A percentile compares a stretch with the other conserved stretches of the same genome.
phyloP scores from a whole-genome alignment of 2,113 vertebrate species.

The Stomatorhinus ivindoensis region DNA sequence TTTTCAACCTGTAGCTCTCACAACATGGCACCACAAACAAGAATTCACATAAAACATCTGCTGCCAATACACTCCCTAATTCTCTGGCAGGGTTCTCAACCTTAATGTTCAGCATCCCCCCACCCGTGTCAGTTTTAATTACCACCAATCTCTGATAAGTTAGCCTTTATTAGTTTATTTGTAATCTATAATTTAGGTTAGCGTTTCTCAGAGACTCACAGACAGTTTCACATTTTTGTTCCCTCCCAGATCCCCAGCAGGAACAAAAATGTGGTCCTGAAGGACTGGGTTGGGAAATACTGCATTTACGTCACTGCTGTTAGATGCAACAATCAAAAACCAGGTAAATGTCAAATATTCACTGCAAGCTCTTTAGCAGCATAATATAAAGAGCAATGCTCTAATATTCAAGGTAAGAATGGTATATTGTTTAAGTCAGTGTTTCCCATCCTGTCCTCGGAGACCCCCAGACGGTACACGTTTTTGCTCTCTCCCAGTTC shows the following conservation, averaged over 20 bases:
- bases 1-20: neutral
- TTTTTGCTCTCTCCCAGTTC: neutral
- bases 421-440: neutral
- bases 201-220: neutral
- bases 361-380: neutral
- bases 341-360: neutral
- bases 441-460: neutral
- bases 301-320: neutral
- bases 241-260: neutral
- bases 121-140: neutral
- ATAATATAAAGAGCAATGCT: neutral
- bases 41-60: neutral
- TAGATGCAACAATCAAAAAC: neutral
- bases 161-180: neutral
- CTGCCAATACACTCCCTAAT: neutral
- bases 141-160: neutral
- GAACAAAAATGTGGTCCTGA: neutral
- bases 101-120: neutral
- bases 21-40: neutral
- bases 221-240: neutral
- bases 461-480: neutral
- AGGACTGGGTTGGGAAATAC: neutral
- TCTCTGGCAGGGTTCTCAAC: neutral
- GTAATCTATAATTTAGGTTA: neutral
- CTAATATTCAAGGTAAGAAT: neutral